Evolutionary conservation across 2,113 vertebrate genomes (phyloP).

Genomic region (Lepus europaeus): DNA sequence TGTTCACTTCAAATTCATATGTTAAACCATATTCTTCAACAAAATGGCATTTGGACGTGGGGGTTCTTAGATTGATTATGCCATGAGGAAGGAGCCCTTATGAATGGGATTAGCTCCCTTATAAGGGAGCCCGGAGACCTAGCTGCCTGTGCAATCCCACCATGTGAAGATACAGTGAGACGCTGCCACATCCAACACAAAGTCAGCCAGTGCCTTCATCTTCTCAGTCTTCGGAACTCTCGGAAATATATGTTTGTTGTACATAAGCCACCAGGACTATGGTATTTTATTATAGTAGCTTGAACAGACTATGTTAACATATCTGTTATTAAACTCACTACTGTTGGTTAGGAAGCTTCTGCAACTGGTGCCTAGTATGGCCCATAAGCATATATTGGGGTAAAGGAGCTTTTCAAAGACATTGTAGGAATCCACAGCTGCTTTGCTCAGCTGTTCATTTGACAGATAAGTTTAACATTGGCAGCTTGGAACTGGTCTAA

Average conservation of each 20-base stretch:
- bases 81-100: too few relatives aligned
- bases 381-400: background rate
- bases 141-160: too few relatives aligned
- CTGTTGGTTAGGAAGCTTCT: conserved; percentile 34
- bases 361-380: background rate
- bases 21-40: background rate
- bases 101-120: background rate
- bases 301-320: background rate
- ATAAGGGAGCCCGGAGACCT: background rate
- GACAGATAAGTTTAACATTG: conserved; percentile 49
- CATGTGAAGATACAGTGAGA: background rate
- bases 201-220: background rate
- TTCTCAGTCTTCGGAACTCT: background rate
- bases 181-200: background rate
- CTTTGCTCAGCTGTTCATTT: conserved; percentile 53
- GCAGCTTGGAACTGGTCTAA: conserved; percentile 39
- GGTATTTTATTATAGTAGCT: background rate
- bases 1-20: background rate
- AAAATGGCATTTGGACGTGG: background rate
- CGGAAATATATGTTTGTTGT: background rate
- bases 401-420: background rate
- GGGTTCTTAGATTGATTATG: background rate
- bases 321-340: background rate
- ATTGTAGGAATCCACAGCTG: conserved; percentile 1
- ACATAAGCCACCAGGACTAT: background rate